Evolutionary conservation across 1,140 invertebrate genomes (phyloP), one percentile per base, ranked within the genome.

Genomic region (Zaprionus davidi): DNA sequence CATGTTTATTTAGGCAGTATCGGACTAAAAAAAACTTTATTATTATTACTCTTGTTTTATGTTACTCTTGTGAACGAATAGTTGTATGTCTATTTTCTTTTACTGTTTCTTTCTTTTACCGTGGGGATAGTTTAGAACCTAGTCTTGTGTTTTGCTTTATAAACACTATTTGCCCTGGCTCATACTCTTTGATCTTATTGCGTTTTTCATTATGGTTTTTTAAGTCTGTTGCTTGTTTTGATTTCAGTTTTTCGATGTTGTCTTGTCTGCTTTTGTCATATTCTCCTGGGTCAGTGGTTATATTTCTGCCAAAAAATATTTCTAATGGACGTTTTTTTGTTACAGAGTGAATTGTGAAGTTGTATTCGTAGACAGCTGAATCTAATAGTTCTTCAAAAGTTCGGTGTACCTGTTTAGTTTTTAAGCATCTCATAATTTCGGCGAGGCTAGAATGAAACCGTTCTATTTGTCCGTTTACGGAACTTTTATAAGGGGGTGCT

Each of bases 381-480:
- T 55, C 51, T 26, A n/a, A 55, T n/a, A n/a, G n/a, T n/a, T n/a
- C n/a, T n/a, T n/a, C n/a, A n/a, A n/a, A 55, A 6, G 13, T 20
- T 17, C 53, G 15, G 26, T 60, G 26, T 24, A 28, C 12, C 63
- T 57, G 57, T 12, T 58, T 64, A 38, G 28, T 75, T 58, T 64
- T 57, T 64, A 36, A 51, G 34, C 66, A 36, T 70, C 66, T 20
- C 31, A 57, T 17, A 34, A n/a, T 17, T 69, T 26, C 15, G 24
- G 65, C 34, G 7, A 49, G 13, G 15, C 31, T 38, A 34, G 69
- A 77, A 28, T 72, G 69, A 22, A 77, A 75, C 24, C 73, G 26
- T 66, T 79, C 65, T 9, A 70, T 55, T 26, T 72, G 68, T 41
- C 65, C 65, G n/a, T 76, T 76, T 6, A 57, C 6, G 24, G 36